Base-by-base conservation (phyloP, 2,797 vertebrate species). In the Iguana delicatissima region DNA sequence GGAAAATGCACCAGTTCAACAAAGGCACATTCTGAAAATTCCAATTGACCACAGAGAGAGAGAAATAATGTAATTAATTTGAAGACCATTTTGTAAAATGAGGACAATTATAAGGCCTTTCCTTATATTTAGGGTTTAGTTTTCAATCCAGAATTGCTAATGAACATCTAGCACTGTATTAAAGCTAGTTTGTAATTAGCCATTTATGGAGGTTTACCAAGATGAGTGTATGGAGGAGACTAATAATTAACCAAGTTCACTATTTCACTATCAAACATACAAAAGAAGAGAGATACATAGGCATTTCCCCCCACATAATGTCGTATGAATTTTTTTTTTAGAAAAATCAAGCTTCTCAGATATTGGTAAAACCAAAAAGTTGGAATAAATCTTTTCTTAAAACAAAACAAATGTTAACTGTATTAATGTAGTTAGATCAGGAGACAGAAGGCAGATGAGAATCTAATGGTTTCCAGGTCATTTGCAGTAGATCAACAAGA, bases 111-210 rank as follows among this genome's bases (percentile, higher is more conserved):
- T 59, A 74, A 83, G 55, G 52, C n/a, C 22, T 88, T 87, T 42
- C 6, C 46, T 86, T n/a, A 79, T 18, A 89, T 38, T 67, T 84
- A 35, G 57, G 90, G 88, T 87, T 82, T 72, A 87, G 50, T 32
- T 84, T 52, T 22, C 74, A 89, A 52, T 77, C n/a, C 91, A 62
- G 95, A 91, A 92, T 90, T 87, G 86, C n/a, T 32, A 80, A 64
- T 18, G 38, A 89, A 89, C 16, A 81, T 69, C 86, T 81, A 35
- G 22, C 50, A 81, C 81, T 81, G 79, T 26, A 69, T 81, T 88
- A 69, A 52, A 18, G 50, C 13, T 69, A 16, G 76, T 55, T 29
- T 29, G 3, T 18, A 62, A 22, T 67, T 69, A 80, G 7, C 6
- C n/a, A 64, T 29, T 12, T n/a, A 46, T 87, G 4, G 26, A 69